Base-by-base conservation (phyloP, 2,113 vertebrate genomes). In the Rattus norvegicus region DNA sequence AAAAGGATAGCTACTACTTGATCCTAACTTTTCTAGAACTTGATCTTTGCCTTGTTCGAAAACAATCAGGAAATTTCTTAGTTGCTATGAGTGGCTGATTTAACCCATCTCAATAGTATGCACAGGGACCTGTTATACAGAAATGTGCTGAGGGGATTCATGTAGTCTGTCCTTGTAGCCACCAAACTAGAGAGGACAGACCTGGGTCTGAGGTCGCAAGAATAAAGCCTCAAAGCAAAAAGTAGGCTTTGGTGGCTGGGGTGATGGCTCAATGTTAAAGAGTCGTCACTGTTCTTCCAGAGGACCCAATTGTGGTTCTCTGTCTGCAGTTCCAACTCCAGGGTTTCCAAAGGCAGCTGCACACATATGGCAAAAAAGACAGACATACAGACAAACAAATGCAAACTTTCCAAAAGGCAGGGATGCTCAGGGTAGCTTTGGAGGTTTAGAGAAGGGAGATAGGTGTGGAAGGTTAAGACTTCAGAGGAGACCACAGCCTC, bases 51-150 rank as follows among this genome's bases (percentile, higher is more conserved):
- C n/a, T 96, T 90, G 36, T 80, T 93, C 88, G 47, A 75, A 90
- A 84, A 73, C 54, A 70, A 16, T 88, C 59, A 92, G 88, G 22
- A 43, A 77, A 91, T 96, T 59, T 95, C 47, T 96, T 81, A 73
- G 86, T 65, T 87, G 47, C 22, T 76, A 28, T 47, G 52, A 87
- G 56, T 49, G 59, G 69, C 73, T 22, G 13, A 0, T 84, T 87
- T 67, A 84, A 54, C 83, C 94, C 24, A 83, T 14, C 80, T 88
- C 28, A 65, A 14, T 6, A 69, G 16, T 56, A 2, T 43, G 54
- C 20, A 12, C 33, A 76, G 43, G 56, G 28, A 30, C 33, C 33
- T 86, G 30, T 2, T 63, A 63, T 4, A 10, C 4, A 28, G n/a
- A n/a, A 39, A 28, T 72, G 33, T 73, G 47, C 47, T 61, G 59